Base-by-base conservation (phyloP, 2,797 vertebrate genomes). In the Sebastes miniatus region DNA sequence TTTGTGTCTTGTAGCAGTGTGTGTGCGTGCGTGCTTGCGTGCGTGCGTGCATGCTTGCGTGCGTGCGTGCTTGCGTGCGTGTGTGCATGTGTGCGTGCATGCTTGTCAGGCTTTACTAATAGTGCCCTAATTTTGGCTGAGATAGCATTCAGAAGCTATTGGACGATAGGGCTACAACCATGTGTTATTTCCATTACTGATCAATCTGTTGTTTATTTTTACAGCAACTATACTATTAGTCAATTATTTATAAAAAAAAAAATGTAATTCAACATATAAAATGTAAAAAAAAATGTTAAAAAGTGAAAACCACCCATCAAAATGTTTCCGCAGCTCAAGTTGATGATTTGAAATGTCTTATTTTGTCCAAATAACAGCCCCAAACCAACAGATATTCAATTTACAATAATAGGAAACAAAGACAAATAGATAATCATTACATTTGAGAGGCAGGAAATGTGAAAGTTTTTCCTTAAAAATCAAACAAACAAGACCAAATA, bases 51-150 rank as follows among this genome's bases (percentile, higher is more conserved):
- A 1, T 32, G 31, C 1, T 12, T 43, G 31, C 65, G 24, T 68
- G 20, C 47, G 2, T 56, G 8, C 12, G 34, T 34, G 20, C 36
- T 4, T 66, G 22, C 9, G 25, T 29, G 8, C 5, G 0, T 58
- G 6, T 2, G 24, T 43, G 32, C 32, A 0, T 34, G 12, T 1
- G 4, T 39, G 47, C 7, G 18, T 50, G 18, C 3, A 0, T 50
- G 47, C 8, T 4, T 54, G 43, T 57, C 8, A 69, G 18, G 6
- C 14, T 58, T 72, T 14, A 58, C 16, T 52, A 34, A 47, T 24
- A 58, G 34, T 32, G 31, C 4, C 47, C 34, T 66, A 34, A 50
- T 50, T 36, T 13, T 68, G 24, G 20, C 29, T 32, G 32, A 34
- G 54, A 52, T 22, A 34, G 10, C 25, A 20, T 32, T 24, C 20